Base-by-base conservation (phyloP, 2,113 vertebrate genomes). In the Tenrec ecaudatus region DNA sequence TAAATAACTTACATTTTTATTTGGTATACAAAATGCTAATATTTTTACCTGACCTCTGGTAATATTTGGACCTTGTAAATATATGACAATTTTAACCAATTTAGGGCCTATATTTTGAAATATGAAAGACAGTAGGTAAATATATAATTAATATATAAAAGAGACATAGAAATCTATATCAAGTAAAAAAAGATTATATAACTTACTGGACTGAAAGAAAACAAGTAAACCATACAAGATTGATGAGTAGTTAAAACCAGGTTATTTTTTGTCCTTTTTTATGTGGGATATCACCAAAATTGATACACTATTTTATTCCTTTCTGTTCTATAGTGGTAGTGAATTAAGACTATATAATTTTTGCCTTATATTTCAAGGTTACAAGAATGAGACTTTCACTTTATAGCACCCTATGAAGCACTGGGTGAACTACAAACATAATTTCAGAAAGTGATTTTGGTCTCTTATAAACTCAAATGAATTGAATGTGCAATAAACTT, bases 1-100 rank as follows among this genome's bases (percentile, higher is more conserved):
- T 1, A 77, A 86, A 29, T 90, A 77, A 89, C 80, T 64, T 3
- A 91, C 91, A 92, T 81, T 82, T 60, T n/a, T 73, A 76, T 12
- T 71, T 10, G 62, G 43, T 2, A 86, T 80, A 27, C 2, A 40
- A 47, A 93, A 91, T 40, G 60, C 6, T 79, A 78, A 60, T 66
- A 95, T 57, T 93, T 4, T 3, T 85, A 15, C 47, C 5, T 27
- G 31, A 69, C 38, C n/a, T 2, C 20, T 53, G 69, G 82, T 86
- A 86, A 92, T 79, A 86, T 29, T 81, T 86, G 11, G 66, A 27
- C 2, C 12, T 71, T 36, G 23, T 29, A 84, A 92, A n/a, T 27
- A 36, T 58, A 47, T 36, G 86, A 79, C 25, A 19, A 78, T 43
- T 82, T n/a, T 29, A 82, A 86, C 0, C 64, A 14, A 93, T 77